Conservation (phyloP, 2,888 invertebrate genomes). For the Brachyopa scutellaris region DNA sequence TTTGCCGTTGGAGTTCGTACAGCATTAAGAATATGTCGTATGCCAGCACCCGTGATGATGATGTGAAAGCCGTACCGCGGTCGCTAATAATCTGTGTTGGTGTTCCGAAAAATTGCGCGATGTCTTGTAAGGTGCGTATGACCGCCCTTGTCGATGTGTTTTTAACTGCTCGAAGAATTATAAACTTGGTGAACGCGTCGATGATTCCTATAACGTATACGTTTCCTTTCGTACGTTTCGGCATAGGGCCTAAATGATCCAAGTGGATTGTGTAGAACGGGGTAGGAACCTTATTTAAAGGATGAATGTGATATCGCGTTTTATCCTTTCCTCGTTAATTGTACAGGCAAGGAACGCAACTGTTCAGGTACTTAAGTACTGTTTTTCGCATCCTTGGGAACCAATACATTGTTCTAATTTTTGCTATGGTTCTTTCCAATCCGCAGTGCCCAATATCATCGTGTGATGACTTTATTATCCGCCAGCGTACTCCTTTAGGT, state of each 20-base stretch:
- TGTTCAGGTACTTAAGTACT: constrained; percentile 51
- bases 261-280: constrained; percentile 7
- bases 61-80: too few relatives aligned
- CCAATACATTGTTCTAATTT: constrained; percentile 3
- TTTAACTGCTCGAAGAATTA: constrained; percentile 35
- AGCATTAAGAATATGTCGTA: too few relatives aligned
- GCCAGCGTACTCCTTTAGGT: too few relatives aligned
- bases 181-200: constrained; percentile 57
- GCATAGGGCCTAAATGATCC: constrained; percentile 55
- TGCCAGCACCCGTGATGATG: too few relatives aligned
- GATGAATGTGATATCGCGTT: constrained; percentile 19
- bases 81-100: too few relatives aligned
- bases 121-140: constrained; percentile 24
- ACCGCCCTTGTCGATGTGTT: constrained; percentile 41
- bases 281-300: background rate
- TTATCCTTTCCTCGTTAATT: constrained; percentile 53
- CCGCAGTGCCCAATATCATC: background rate
- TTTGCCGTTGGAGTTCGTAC: too few relatives aligned
- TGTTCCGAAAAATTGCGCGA: constrained; percentile 71
- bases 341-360: constrained; percentile 56
- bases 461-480: background rate
- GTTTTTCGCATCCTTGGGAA: constrained; percentile 16
- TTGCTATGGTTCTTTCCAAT: background rate
- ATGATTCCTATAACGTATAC: too few relatives aligned
- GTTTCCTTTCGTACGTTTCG: constrained; percentile 33